Evolutionary conservation across 2,797 vertebrate genomes (phyloP), one percentile per base, ranked within the genome.

Genomic region (Mastacembelus armatus): DNA sequence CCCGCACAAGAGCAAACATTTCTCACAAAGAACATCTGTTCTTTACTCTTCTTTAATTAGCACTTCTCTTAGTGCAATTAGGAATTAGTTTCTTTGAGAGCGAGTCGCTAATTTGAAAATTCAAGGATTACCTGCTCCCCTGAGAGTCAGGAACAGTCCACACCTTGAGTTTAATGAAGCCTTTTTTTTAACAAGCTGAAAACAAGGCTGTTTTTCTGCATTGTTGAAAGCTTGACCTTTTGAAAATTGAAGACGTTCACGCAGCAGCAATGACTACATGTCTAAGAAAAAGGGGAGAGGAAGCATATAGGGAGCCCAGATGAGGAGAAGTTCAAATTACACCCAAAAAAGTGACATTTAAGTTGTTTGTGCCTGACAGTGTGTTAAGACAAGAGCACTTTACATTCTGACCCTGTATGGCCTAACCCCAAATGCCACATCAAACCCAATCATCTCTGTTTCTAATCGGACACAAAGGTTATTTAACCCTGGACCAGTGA

Each of bases 201-300:
- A 64, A 74, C 32, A 12, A 44, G 21, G 14, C 5, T 43, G 18
- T 50, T 77, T 63, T 51, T 69, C 51, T 72, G 42, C 16, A 29
- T 64, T 68, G 39, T 40, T 66, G 43, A 76, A 71, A 24, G 60
- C 39, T 50, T 69, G 78, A 87, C 80, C 82, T 83, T 88, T 83
- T 51, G 33, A 68, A 66, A 74, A 78, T 66, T 66, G 29, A 74
- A 35, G 18, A 21, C 43, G 71, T 66, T 61, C 8, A 16, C 21
- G 39, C 18, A 3, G 26, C n/a, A 63, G 33, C 39, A 14, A 38
- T 0, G 10, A 65, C 39, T 70, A 32, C 64, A 57, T 42, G 38
- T 73, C 55, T 26, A 0, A 55, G 5, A 19, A 26, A 33, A 16
- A 52, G 35, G 47, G 26, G 47, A 43, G 54, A 29, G 1, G 14